Percentiles rank a stretch among this genome's conserved stretches.
Conservation (phyloP, 2,888 invertebrate genomes). For the Drosophila subquinaria region DNA sequence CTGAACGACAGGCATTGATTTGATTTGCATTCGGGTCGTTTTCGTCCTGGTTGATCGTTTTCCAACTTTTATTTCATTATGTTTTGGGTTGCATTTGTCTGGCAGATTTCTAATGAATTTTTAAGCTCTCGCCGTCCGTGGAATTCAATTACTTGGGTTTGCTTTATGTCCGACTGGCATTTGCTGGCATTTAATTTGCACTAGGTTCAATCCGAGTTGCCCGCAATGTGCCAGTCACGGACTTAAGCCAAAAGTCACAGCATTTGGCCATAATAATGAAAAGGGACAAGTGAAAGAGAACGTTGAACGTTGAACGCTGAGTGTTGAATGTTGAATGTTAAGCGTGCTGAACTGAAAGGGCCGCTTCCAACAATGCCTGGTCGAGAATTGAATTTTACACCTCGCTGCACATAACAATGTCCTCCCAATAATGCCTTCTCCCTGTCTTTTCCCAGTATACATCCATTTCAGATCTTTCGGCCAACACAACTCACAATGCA, state of each 20-base stretch:
- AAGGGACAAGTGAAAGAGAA: conserved; percentile 51
- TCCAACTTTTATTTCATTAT: conserved; percentile 19
- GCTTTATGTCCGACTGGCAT: conserved; percentile 33
- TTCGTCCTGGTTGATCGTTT: conserved; percentile 8
- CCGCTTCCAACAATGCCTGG: conserved; percentile 55
- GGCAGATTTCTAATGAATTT: conserved; percentile 60
- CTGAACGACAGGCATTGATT: conserved; percentile 44
- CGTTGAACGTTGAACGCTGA: conserved; percentile 25
- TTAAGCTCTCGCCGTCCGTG: conserved; percentile 48
- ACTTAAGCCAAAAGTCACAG: conserved; percentile 42
- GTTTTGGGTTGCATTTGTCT: conserved; percentile 33
- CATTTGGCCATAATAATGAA: conserved; percentile 58
- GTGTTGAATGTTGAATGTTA: neutral
- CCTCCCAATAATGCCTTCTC: conserved; percentile 35
- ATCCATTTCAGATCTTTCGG: neutral
- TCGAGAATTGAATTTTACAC: conserved; percentile 71
- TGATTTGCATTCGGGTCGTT: conserved; percentile 37
- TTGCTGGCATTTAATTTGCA: conserved; percentile 43
- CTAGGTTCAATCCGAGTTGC: conserved; percentile 40
- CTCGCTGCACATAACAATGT: conserved; percentile 55
- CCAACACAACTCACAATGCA: neutral
- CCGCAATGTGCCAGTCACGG: conserved; percentile 58
- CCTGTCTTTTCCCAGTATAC: conserved; percentile 5
- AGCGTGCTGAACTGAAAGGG: conserved; percentile 29
- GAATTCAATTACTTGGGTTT: conserved; percentile 66